These are phyloP conservation scores for Byasa hedistus DNA, from an alignment of 2,888 invertebrate species.

Conservation along the genomic window DNA sequence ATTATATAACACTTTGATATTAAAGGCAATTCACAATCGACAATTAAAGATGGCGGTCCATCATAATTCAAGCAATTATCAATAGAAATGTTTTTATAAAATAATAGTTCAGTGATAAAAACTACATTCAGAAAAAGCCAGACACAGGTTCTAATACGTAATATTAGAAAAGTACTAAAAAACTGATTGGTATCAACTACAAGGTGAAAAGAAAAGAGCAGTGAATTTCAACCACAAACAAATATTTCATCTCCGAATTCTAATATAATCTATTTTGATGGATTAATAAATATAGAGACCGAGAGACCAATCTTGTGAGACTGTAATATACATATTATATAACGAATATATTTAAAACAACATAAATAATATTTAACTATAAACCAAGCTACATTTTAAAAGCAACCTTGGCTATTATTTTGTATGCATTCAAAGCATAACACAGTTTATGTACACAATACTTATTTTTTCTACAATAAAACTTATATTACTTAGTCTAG, in stretches of 20 bases:
- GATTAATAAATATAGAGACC: not conserved
- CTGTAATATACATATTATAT: not conserved
- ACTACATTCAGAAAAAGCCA: too few relatives aligned
- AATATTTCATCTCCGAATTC: not conserved
- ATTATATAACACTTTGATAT: not conserved
- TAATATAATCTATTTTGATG: not conserved
- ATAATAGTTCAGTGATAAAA: not conserved
- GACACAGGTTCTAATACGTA: too few relatives aligned
- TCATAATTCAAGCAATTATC: not conserved
- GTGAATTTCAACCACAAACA: not conserved
- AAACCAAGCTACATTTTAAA: not conserved
- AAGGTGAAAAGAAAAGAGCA: not conserved
- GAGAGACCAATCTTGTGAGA: not conserved
- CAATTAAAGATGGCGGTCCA: not conserved
- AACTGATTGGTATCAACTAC: not conserved
- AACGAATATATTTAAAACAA: not conserved
- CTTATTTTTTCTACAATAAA: not conserved
- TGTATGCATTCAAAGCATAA: not conserved
- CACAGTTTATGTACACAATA: not conserved
- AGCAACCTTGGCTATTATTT: not conserved
- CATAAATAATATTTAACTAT: not conserved
- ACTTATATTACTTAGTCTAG: conserved; percentile 8
- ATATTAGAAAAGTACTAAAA: too few relatives aligned
- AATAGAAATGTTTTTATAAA: not conserved
- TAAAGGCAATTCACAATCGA: not conserved